Evolutionary conservation across 2,113 vertebrate genomes (phyloP).

Genomic region (Urocitellus parryii): DNA sequence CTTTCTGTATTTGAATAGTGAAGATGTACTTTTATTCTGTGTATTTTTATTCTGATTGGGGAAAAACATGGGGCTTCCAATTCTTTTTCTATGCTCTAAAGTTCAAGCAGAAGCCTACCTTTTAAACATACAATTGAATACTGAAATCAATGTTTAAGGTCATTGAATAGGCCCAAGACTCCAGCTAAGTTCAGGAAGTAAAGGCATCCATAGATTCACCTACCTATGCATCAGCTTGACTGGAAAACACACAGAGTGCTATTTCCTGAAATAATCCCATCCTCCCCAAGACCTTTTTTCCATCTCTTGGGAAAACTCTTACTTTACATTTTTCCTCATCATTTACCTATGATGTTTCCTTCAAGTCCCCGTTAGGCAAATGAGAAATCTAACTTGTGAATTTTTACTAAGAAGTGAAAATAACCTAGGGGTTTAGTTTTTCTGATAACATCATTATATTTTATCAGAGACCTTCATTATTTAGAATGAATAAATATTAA

Average conservation of each 20-base stretch:
- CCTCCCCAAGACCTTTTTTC: neutral
- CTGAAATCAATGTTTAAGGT: neutral
- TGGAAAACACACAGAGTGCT: constrained; percentile 47
- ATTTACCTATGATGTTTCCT: neutral
- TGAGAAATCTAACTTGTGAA: constrained; percentile 26
- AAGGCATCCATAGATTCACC: neutral
- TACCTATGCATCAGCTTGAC: neutral
- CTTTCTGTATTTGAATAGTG: neutral
- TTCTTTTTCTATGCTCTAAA: neutral
- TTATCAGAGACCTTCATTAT: neutral
- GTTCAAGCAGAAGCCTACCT: neutral
- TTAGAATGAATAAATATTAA: neutral
- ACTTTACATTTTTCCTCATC: neutral
- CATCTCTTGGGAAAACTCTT: neutral
- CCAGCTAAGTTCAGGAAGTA: neutral
- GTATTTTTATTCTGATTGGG: neutral
- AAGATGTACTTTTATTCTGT: neutral
- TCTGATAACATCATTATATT: neutral
- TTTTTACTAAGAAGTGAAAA: neutral
- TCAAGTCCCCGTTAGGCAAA: neutral
- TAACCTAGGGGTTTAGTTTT: neutral
- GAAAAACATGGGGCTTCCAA: neutral
- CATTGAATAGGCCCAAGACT: neutral
- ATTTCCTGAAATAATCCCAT: constrained; percentile 72
- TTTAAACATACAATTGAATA: neutral